Evolutionary conservation across 2,888 invertebrate species (phyloP), one percentile per base, ranked within the genome.

Genomic region (Seladonia tumulorum): DNA sequence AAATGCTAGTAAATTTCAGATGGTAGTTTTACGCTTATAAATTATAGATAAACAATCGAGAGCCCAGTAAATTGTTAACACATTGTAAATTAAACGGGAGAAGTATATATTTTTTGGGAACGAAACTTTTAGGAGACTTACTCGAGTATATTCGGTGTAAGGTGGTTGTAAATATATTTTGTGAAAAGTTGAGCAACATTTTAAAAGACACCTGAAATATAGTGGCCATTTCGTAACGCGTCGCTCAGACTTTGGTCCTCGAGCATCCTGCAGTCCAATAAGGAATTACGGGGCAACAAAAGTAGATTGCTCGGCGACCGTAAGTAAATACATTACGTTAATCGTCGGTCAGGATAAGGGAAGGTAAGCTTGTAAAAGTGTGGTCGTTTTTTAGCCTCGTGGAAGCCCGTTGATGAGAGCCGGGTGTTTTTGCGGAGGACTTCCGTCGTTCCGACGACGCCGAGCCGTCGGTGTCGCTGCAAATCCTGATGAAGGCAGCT

Each of bases 401-500:
- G 35, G 74, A 74, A 74, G 74, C 53, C 35, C 47, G 39, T 53
- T 57, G 74, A 74, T 74, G 53, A 74, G 53, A n/a, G 39, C 53
- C 53, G 39, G 35, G 53, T 74, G 74, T 74, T 74, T 74, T 74
- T 74, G 53, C 39, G 74, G 53, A 7, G n/a, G 29, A 74, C 53
- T 74, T 74, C 39, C 53, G 39, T n/a, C 74, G 39, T 49, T 73
- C 72, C 25, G 12, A 42, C 42, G 42, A 45, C 35, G 42, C 42
- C 42, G 53, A 53, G 49, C 10, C 53, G 53, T 22, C 49, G 49
- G 74, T 74, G 74, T 74, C 74, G 53, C 29, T 39, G n/a, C 22
- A 74, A 74, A 74, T 74, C 74, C 74, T 39, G 74, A 74, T n/a
- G 16, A 57, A 53, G 74, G n/a, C 22, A 49, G 53, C 53, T 57